A percentile compares a stretch with the other conserved stretches of the same genome.
Evolutionary conservation across 1,140 invertebrate genomes (phyloP).

Genomic region (Geopemphigus sp.): DNA sequence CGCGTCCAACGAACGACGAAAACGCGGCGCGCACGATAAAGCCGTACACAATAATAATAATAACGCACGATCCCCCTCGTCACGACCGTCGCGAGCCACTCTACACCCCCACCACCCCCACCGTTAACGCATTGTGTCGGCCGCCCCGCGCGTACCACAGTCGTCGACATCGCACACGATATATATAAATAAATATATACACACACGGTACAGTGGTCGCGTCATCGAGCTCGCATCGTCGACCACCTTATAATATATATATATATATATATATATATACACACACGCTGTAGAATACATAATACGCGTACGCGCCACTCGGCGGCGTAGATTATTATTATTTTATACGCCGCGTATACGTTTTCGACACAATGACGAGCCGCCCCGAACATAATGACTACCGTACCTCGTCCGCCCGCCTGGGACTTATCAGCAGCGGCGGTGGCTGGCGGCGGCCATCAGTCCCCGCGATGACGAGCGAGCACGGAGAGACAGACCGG

Average conservation of each 20-base stretch:
- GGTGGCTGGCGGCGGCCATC: neutral
- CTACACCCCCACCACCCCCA: no score
- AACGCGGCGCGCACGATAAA: no score
- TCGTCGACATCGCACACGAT: neutral
- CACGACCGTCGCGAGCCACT: no score
- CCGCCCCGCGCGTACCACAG: neutral
- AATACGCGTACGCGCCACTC: neutral
- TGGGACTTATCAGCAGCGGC: no score
- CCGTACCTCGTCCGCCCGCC: no score
- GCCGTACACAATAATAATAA: neutral
- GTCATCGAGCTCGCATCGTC: constrained; percentile 30
- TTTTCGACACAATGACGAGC: constrained; percentile 45
- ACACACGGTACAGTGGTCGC: neutral
- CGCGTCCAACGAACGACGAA: no score
- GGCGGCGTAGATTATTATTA: neutral
- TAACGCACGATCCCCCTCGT: neutral
- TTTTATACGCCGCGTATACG: neutral
- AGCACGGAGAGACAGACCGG: no score
- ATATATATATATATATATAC: no score
- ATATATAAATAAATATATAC: no score
- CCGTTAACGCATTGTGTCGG: neutral
- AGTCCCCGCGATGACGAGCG: no score
- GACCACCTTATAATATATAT: constrained; percentile 12
- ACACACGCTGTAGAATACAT: neutral
- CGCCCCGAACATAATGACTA: constrained; percentile 44